Evolutionary conservation across 2,797 vertebrate species (phyloP).

Genomic region (Peromyscus eremicus): DNA sequence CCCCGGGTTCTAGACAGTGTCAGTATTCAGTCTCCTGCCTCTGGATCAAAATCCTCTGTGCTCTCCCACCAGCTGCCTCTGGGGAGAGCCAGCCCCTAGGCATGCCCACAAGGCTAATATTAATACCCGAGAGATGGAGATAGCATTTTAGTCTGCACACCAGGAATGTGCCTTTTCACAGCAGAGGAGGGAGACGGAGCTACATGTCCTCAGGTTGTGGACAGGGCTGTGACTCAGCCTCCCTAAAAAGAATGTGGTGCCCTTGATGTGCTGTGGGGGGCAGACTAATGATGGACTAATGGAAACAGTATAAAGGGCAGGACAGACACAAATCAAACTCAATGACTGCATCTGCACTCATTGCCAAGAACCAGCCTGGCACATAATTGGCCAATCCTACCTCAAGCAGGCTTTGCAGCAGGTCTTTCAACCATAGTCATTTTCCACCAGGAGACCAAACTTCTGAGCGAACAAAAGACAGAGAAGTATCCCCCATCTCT

Average conservation of each 20-base stretch:
- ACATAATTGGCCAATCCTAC: conserved; percentile 7
- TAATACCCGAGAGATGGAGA: not conserved
- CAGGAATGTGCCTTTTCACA: not conserved
- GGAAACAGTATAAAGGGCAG: not conserved
- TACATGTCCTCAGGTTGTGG: not conserved
- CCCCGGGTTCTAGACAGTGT: not conserved
- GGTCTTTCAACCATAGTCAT: not conserved
- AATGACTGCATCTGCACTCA: accelerated
- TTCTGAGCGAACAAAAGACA: not conserved
- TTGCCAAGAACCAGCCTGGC: not conserved
- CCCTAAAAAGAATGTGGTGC: not conserved
- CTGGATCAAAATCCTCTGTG: not conserved
- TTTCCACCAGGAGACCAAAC: not conserved
- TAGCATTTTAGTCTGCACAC: not conserved
- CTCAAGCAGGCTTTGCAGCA: not conserved
- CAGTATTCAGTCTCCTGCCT: not conserved
- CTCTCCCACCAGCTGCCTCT: not conserved
- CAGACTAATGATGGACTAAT: not conserved
- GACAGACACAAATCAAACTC: not conserved
- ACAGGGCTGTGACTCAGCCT: not conserved
- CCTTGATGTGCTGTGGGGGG: not conserved
- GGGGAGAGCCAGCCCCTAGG: not conserved
- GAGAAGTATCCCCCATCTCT: not conserved
- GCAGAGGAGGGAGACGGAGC: not conserved
- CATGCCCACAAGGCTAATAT: not conserved